Conservation (phyloP, 2,113 vertebrate species). For the Pelusios castaneus region DNA sequence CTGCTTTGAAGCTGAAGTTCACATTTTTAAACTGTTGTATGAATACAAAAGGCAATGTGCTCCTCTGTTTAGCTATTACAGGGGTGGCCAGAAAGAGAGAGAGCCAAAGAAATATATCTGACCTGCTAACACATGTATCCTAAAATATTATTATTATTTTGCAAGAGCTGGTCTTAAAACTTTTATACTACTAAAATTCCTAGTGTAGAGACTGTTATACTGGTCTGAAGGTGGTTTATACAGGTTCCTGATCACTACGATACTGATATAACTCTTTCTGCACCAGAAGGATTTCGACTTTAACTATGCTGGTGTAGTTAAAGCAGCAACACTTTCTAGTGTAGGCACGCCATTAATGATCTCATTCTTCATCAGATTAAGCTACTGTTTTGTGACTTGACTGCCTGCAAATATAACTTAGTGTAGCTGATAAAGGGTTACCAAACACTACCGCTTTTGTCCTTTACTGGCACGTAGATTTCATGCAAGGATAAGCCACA, state of each 20-base stretch:
- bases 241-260: background rate
- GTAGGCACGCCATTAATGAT: background rate
- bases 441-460: background rate
- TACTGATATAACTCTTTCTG: background rate
- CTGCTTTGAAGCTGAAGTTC: conserved; percentile 25
- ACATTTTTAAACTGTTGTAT: background rate
- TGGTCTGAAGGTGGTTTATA: background rate
- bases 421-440: background rate
- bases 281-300: background rate
- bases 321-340: background rate
- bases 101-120: conserved; percentile 17
- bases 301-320: background rate
- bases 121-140: background rate
- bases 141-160: conserved; percentile 9
- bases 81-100: conserved; percentile 29
- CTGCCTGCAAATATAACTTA: background rate
- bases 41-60: background rate
- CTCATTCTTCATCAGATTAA: background rate
- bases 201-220: background rate
- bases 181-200: background rate
- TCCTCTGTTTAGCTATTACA: conserved; percentile 1
- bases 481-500: background rate
- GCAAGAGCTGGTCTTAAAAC: background rate
- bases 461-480: background rate
- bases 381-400: background rate